phyloP scores from a whole-genome alignment of 2,797 vertebrate genomes.

The Falco biarmicus region DNA sequence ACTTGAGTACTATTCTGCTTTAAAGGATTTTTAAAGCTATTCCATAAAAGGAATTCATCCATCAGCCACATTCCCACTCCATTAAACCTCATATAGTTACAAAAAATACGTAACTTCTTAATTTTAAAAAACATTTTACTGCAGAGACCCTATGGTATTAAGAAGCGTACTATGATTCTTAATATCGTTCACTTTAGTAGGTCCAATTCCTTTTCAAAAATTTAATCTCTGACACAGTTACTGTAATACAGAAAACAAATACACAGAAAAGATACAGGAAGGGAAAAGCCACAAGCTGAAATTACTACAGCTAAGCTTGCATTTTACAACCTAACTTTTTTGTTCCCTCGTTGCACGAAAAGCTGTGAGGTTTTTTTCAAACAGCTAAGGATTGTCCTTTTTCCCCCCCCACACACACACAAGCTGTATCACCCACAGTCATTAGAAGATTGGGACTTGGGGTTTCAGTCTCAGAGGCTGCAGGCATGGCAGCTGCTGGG shows the following conservation, averaged over 20 bases:
- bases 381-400: not conserved
- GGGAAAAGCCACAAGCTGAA: not conserved
- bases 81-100: not conserved
- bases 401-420: fast-evolving
- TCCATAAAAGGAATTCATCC: not conserved
- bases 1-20: not conserved
- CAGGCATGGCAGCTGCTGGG: not conserved
- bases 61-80: not conserved
- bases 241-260: not conserved
- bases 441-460: fast-evolving
- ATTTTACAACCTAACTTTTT: not conserved
- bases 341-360: not conserved
- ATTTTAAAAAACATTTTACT: not conserved
- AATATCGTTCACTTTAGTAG: not conserved
- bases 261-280: not conserved
- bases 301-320: not conserved
- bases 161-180: not conserved
- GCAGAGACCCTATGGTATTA: not conserved
- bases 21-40: not conserved
- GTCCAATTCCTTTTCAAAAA: not conserved
- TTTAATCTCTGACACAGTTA: not conserved
- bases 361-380: not conserved
- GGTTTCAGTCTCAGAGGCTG: not conserved
- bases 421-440: not conserved
- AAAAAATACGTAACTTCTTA: not conserved